phyloP scores from a whole-genome alignment of 2,113 vertebrate genomes.

The Neogobius melanostomus region DNA sequence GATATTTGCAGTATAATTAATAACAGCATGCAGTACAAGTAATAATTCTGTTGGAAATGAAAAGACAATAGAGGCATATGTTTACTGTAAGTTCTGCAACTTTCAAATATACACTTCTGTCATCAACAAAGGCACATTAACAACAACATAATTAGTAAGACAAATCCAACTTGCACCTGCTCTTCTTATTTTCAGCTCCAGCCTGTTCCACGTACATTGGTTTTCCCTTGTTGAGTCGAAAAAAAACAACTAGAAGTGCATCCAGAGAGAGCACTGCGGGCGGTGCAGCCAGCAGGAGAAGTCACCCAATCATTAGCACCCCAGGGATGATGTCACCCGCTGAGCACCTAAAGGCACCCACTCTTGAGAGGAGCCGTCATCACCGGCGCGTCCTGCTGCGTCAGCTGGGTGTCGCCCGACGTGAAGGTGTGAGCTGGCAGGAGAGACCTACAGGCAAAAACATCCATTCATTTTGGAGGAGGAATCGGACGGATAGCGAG shows the following conservation, averaged over 20 bases:
- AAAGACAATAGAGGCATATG: no score
- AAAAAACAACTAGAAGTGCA: slow-evolving; percentile 34
- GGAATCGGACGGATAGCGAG: not conserved
- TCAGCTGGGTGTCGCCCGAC: slow-evolving; percentile 48
- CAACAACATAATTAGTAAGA: not conserved
- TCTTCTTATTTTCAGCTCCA: not conserved
- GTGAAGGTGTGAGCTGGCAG: slow-evolving; percentile 12
- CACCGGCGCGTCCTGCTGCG: slow-evolving; percentile 44
- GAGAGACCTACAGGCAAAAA: slow-evolving; percentile 11
- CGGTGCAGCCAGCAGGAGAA: slow-evolving; percentile 25
- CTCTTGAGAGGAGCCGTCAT: slow-evolving; percentile 33
- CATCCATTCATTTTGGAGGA: not conserved
- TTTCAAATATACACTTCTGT: not conserved
- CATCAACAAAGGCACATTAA: not conserved
- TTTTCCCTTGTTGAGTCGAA: slow-evolving; percentile 23
- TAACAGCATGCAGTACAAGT: no score
- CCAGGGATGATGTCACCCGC: slow-evolving; percentile 65
- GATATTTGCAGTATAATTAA: no score
- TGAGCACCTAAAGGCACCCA: slow-evolving; percentile 29
- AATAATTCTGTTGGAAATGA: no score
- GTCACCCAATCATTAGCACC: slow-evolving; percentile 57
- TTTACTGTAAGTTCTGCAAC: not conserved
- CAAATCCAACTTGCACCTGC: not conserved
- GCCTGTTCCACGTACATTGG: slow-evolving; percentile 6
- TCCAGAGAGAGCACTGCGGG: slow-evolving; percentile 38